These are phyloP conservation scores for Rhimphoctona megacephalus DNA, from an alignment of 2,888 invertebrate genomes.

Conservation along the genomic window DNA sequence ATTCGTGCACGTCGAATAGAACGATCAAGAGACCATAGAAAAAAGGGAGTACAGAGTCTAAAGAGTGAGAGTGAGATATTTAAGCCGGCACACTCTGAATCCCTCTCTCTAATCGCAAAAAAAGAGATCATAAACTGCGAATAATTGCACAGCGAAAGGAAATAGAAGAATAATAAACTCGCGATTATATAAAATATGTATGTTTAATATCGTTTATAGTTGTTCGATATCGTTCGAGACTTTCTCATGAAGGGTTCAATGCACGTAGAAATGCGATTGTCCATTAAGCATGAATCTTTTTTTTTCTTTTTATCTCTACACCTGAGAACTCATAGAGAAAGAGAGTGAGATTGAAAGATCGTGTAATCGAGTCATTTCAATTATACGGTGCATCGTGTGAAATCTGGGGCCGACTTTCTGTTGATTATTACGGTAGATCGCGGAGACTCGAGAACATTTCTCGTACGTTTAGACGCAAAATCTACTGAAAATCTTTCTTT, in stretches of 20 bases:
- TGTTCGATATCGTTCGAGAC: conserved; percentile 4
- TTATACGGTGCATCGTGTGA: conserved; percentile 62
- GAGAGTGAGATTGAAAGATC: background rate
- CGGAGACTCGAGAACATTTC: conserved; percentile 39
- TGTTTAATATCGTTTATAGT: conserved; percentile 9
- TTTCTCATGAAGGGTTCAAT: conserved; percentile 53
- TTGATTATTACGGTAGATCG: conserved; percentile 61
- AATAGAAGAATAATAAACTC: conserved; percentile 33
- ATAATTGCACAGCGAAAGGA: conserved; percentile 13
- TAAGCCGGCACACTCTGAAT: background rate
- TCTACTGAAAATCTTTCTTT: conserved; percentile 34
- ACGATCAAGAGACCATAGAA: conserved; percentile 22
- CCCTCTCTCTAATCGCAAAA: conserved; percentile 26
- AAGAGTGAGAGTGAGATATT: conserved; percentile 7
- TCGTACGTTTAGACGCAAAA: conserved; percentile 20
- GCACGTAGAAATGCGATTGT: conserved; percentile 41
- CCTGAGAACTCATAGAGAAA: background rate
- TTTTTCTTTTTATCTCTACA: background rate
- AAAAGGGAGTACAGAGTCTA: background rate
- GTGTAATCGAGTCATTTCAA: conserved; percentile 56
- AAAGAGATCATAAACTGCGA: conserved; percentile 36
- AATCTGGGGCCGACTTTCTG: conserved; percentile 50
- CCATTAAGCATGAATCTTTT: conserved; percentile 32
- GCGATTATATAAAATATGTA: conserved; percentile 41
- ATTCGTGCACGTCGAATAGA: conserved; percentile 54